Evolutionary conservation across 1,140 invertebrate species (phyloP).

Genomic region (Drosophila melanogaster): Release_6_plus_ISO1_MT NT_033777.3:19208501-19209000

Average conservation of each 20-base stretch:
- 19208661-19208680: background rate
- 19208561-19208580: constrained; percentile 28
- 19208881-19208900: constrained; percentile 22
- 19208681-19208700: background rate
- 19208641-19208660: background rate
- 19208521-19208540: constrained; percentile 62
- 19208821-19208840: background rate
- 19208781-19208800: background rate
- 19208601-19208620: background rate
- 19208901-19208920: constrained; percentile 1
- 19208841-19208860: background rate
- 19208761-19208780: background rate
- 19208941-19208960: background rate
- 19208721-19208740: too few relatives aligned
- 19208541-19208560: constrained; percentile 63
- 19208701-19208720: too few relatives aligned
- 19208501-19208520: constrained; percentile 72
- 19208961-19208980: background rate
- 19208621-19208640: background rate
- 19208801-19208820: background rate
- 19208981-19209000: background rate
- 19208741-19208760: background rate
- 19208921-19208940: constrained; percentile 17
- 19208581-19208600: constrained; percentile 5
- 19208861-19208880: constrained; percentile 10